Base-by-base conservation (phyloP, 2,888 invertebrate genomes). In the Diploptera punctata region DNA sequence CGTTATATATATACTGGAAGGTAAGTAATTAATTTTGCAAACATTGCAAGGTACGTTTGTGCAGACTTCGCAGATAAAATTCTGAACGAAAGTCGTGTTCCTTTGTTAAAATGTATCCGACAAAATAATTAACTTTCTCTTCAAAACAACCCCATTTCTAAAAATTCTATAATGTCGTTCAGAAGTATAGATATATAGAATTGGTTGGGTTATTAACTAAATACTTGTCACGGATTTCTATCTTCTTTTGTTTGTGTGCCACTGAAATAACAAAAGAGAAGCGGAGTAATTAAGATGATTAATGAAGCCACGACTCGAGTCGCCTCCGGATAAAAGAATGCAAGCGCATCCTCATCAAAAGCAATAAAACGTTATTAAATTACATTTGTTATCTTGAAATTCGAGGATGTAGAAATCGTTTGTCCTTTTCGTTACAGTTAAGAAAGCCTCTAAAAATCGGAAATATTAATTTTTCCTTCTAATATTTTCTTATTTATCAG, bases 291-390 rank as follows among this genome's bases (percentile, higher is more conserved):
- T 47, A 47, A 18, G 26, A 44, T 47, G 29, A 65, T 47, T 47
- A 65, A 65, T 44, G 47, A 38, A 65, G 16, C 44, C 26, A 29
- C 5, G 38, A 16, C 24, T 9, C 3, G 16, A 65, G 21, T 52
- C 13, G 24, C 3, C 52, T 52, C 52, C 10, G 21, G 9, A 47
- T 26, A 65, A 65, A 65, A 24, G 44, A 65, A 65, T 65, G 43
- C 65, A 16, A 7, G 7, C 19, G 21, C 16, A 26, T 44, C 61
- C 10, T 38, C 38, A 38, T 38, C 21, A 61, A 61, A 61, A 18
- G 61, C 38, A 61, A 61, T 61, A 61, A 61, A 38, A 61, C 61
- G 61, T 61, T 61, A 61, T 61, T 61, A 38, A 61, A 61, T 61
- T 61, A 21, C 38, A 13, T 61, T 61, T 24, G 29, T 57, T 57